These are phyloP conservation scores for Leptoclinus maculatus DNA, from an alignment of 2,797 vertebrate species.

Conservation along the genomic window DNA sequence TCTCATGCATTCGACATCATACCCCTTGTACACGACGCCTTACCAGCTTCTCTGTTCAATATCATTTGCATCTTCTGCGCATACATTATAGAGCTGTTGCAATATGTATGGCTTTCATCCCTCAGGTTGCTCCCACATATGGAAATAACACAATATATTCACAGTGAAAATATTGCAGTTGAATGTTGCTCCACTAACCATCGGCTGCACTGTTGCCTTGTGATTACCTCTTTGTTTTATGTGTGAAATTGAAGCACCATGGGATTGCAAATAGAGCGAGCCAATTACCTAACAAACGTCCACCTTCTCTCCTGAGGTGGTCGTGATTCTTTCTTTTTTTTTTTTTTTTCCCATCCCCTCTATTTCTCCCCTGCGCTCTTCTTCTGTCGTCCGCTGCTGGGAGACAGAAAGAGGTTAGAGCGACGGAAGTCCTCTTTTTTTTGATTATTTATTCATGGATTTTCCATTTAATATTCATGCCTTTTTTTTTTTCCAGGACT, in stretches of 20 bases:
- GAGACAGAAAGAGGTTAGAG: slow-evolving; percentile 74
- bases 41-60: slow-evolving; percentile 48
- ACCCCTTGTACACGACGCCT: slow-evolving; percentile 40
- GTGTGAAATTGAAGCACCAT: slow-evolving; percentile 66
- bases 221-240: slow-evolving; percentile 76
- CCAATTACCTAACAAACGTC: slow-evolving; percentile 80
- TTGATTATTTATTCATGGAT: slow-evolving; percentile 87
- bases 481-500: slow-evolving; percentile 79
- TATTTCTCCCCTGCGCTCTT: slow-evolving; percentile 63
- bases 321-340: slow-evolving; percentile 19
- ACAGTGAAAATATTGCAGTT: slow-evolving; percentile 54
- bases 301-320: slow-evolving; percentile 70
- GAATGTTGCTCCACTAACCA: slow-evolving; percentile 63
- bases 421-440: slow-evolving; percentile 77
- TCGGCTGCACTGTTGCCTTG: slow-evolving; percentile 68
- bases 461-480: slow-evolving; percentile 88
- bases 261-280: slow-evolving; percentile 72
- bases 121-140: slow-evolving; percentile 58
- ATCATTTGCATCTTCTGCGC: slow-evolving; percentile 67
- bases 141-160: slow-evolving; percentile 59
- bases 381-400: slow-evolving; percentile 67
- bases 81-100: slow-evolving; percentile 67
- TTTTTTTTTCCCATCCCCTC: slow-evolving; percentile 5
- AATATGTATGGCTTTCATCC: slow-evolving; percentile 65
- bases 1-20: slow-evolving; percentile 50